Evolutionary conservation across 2,888 invertebrate species (phyloP).

Genomic region (Lissonota sp.): DNA sequence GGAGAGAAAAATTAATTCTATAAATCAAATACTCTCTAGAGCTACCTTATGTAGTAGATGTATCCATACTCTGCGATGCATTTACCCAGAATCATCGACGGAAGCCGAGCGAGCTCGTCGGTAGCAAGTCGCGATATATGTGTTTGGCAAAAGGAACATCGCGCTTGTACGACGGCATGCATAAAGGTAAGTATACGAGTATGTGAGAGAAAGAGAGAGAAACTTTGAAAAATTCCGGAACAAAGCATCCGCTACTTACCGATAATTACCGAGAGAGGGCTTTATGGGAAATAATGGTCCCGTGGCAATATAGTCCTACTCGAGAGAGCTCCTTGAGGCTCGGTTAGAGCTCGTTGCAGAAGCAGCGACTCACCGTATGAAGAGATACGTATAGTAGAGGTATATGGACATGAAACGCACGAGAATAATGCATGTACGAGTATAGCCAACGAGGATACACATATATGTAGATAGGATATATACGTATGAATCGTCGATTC

Average conservation of each 20-base stretch:
- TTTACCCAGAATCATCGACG: constrained; percentile 28
- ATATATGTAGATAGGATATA: constrained; percentile 44
- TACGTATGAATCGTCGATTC: constrained; percentile 13
- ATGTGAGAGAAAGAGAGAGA: constrained; percentile 18
- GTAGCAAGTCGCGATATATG: constrained; percentile 24
- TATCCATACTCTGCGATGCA: neutral
- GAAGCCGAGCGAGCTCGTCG: constrained; percentile 32
- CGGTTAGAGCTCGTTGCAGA: constrained; percentile 25
- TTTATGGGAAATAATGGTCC: constrained; percentile 69
- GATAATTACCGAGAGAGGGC: constrained; percentile 67
- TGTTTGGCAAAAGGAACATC: constrained; percentile 29
- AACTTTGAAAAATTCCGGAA: constrained; percentile 57
- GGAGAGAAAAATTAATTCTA: too few relatives aligned
- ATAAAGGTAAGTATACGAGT: neutral
- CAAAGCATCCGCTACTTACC: constrained; percentile 66
- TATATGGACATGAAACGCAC: constrained; percentile 39
- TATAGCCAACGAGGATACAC: constrained; percentile 46
- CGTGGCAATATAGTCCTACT: constrained; percentile 36
- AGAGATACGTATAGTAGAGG: constrained; percentile 41
- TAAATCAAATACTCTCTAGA: too few relatives aligned
- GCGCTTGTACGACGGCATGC: neutral
- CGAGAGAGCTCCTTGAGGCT: constrained; percentile 57
- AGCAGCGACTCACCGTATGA: constrained; percentile 49
- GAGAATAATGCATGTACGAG: constrained; percentile 55
- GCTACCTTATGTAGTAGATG: neutral